phyloP scores from a whole-genome alignment of 2,888 invertebrate genomes.

The Drosophila paramelanica region DNA sequence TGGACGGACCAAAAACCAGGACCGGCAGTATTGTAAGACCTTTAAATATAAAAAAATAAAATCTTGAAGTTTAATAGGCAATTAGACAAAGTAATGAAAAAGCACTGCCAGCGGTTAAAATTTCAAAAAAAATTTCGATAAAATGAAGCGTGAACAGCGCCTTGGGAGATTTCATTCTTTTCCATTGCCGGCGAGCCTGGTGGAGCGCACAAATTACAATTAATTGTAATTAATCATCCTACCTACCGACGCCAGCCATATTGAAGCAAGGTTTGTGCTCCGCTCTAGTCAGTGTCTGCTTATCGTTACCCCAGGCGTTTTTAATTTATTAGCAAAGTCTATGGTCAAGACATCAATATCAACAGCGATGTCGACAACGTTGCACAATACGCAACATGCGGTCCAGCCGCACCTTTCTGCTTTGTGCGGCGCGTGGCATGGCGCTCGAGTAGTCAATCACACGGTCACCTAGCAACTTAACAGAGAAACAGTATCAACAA shows the following conservation, averaged over 20 bases:
- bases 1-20: conserved; percentile 1
- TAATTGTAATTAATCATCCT: conserved; percentile 78
- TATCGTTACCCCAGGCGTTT: conserved; percentile 16
- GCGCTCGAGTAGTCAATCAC: conserved; percentile 63
- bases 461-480: conserved; percentile 40
- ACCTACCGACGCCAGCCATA: conserved; percentile 3
- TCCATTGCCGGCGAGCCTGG: conserved; percentile 31
- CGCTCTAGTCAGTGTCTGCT: conserved; percentile 13
- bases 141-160: conserved; percentile 22
- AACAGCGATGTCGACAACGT: conserved; percentile 43
- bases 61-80: conserved; percentile 62
- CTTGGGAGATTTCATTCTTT: conserved; percentile 14
- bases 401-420: conserved; percentile 62
- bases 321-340: conserved; percentile 52
- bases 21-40: conserved; percentile 30
- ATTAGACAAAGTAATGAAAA: conserved; percentile 52
- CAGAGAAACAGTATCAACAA: conserved; percentile 14
- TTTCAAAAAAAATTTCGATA: conserved; percentile 59
- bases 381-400: conserved; percentile 61
- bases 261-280: neutral
- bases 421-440: conserved; percentile 18
- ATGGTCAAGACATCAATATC: conserved; percentile 52
- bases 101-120: conserved; percentile 43
- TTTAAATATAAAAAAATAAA: conserved; percentile 51
- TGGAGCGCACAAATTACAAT: conserved; percentile 72